Conservation (phyloP, 2,113 vertebrate species). For the Scomber scombrus region DNA sequence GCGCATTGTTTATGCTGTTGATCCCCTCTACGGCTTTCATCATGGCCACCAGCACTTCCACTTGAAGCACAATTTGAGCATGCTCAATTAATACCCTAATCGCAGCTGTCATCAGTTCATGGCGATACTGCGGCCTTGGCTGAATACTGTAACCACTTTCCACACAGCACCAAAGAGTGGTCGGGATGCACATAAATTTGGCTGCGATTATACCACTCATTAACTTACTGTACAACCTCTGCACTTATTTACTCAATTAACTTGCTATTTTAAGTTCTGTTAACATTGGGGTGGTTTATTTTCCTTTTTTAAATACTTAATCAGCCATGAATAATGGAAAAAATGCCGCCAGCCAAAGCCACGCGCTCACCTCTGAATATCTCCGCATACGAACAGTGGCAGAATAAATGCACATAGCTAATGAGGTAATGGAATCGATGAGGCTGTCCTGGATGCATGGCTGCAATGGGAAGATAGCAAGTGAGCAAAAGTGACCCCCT, state of each 20-base stretch:
- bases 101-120: conserved; percentile 32
- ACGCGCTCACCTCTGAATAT: conserved; percentile 58
- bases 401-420: conserved; percentile 69
- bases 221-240: conserved; percentile 73
- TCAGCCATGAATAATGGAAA: conserved; percentile 78
- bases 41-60: conserved; percentile 13
- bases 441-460: background rate
- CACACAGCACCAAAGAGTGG: conserved; percentile 32
- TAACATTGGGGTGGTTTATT: conserved; percentile 66
- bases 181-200: conserved; percentile 64
- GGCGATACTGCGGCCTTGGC: conserved; percentile 35
- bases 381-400: conserved; percentile 47
- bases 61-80: conserved; percentile 27
- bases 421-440: conserved; percentile 65
- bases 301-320: conserved; percentile 69
- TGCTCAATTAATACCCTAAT: conserved; percentile 72
- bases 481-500: conserved; percentile 27
- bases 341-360: conserved; percentile 53
- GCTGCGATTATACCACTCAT: conserved; percentile 72
- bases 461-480: conserved; percentile 38
- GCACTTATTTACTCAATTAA: conserved; percentile 80
- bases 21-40: conserved; percentile 41
- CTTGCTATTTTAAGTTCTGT: conserved; percentile 69
- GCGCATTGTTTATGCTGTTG: conserved; percentile 13
- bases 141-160: conserved; percentile 47